Conservation (phyloP, 2,888 invertebrate species). For the Oscheius sp. region DNA sequence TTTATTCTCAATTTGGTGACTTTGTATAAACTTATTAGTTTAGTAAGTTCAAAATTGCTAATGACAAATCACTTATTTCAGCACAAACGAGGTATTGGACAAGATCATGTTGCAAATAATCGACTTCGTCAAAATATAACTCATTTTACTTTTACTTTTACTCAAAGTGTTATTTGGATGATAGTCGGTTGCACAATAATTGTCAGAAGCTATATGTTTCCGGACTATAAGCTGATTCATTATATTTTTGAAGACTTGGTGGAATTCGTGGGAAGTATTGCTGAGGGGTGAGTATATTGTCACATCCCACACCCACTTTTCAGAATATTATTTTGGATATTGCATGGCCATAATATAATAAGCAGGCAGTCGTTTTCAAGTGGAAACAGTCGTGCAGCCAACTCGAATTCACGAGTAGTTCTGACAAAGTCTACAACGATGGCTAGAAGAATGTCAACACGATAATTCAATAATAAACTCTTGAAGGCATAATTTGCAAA, state of each 20-base stretch:
- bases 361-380: neutral
- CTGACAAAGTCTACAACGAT: neutral
- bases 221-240: neutral
- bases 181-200: slow-evolving; percentile 3
- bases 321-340: slow-evolving; percentile 11
- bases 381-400: neutral
- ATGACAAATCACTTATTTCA: neutral
- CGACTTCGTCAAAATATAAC: slow-evolving; percentile 13
- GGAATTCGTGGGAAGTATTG: slow-evolving; percentile 14
- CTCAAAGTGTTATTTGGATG: slow-evolving; percentile 23
- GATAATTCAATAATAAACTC: neutral
- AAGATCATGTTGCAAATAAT: neutral
- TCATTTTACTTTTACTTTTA: slow-evolving; percentile 18
- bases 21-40: neutral
- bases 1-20: slow-evolving; percentile 13
- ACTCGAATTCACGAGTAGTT: neutral
- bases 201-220: neutral
- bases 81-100: slow-evolving; percentile 6
- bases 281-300: neutral
- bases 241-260: slow-evolving; percentile 6
- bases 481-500: neutral
- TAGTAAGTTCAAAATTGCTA: too few species aligned
- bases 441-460: neutral
- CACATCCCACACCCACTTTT: neutral
- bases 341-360: neutral